Evolutionary conservation across 2,113 vertebrate genomes (phyloP).

Genomic region (Cinclus cinclus): DNA sequence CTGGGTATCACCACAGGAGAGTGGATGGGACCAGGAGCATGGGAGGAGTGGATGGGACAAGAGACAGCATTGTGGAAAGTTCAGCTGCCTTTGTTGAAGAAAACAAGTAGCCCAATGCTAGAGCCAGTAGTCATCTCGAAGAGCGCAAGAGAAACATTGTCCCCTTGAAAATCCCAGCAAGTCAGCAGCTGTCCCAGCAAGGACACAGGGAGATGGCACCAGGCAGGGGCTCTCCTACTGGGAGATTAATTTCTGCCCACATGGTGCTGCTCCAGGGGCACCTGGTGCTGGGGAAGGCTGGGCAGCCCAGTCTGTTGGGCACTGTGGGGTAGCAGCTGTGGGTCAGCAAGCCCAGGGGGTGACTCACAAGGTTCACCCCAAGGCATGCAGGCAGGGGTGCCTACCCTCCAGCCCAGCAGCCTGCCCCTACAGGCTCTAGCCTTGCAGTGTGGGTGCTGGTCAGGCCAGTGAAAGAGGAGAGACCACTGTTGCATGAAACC

Average conservation of each 20-base stretch:
- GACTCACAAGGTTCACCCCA: background rate
- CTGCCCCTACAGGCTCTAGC: background rate
- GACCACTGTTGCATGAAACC: background rate
- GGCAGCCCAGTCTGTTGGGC: background rate
- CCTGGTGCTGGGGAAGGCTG: accelerated
- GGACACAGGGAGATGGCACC: background rate
- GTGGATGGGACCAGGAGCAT: background rate
- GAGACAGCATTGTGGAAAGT: background rate
- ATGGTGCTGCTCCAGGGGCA: background rate
- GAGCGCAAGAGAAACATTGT: background rate
- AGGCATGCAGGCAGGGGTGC: background rate
- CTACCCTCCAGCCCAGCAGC: background rate
- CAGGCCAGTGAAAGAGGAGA: background rate
- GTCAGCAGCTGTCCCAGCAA: background rate
- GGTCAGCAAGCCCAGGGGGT: background rate
- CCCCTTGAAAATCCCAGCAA: background rate
- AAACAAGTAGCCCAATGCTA: background rate
- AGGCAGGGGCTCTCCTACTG: accelerated
- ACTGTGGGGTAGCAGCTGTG: accelerated
- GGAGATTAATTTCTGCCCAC: background rate
- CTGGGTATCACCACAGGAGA: background rate
- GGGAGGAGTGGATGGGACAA: background rate
- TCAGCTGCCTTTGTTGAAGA: background rate
- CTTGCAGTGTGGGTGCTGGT: background rate
- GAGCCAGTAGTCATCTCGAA: background rate